These are phyloP conservation scores for Drosophila leonis DNA, from an alignment of 2,888 invertebrate species.

Conservation along the genomic window DNA sequence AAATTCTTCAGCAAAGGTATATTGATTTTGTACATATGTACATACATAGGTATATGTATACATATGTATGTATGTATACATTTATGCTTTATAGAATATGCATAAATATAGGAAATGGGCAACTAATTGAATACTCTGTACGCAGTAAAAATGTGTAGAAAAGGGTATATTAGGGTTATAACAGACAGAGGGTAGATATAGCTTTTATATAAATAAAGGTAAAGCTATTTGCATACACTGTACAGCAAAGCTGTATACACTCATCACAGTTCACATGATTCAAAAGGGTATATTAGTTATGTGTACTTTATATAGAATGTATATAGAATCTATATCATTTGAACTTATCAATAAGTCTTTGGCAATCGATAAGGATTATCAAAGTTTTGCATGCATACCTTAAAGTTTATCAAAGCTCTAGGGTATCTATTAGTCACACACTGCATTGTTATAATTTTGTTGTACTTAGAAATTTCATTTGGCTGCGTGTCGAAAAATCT, in stretches of 20 bases:
- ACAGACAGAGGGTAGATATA: not conserved
- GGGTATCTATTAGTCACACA: constrained; percentile 3
- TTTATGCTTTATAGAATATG: no score
- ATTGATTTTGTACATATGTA: no score
- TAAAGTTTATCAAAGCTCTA: not conserved
- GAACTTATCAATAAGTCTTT: not conserved
- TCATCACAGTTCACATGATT: not conserved
- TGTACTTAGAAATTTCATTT: constrained; percentile 54
- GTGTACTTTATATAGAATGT: not conserved
- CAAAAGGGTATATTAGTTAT: not conserved
- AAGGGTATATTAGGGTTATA: not conserved
- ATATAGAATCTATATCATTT: not conserved
- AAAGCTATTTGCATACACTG: no score
- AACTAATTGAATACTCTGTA: not conserved
- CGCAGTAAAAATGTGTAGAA: not conserved
- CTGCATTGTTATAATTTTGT: constrained; percentile 1
- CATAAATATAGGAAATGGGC: not conserved
- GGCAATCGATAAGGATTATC: not conserved
- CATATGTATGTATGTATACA: no score
- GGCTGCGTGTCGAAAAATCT: constrained; percentile 54
- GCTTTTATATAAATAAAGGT: not conserved
- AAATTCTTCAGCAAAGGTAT: not conserved
- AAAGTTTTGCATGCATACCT: not conserved
- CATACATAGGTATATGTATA: no score
- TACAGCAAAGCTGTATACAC: not conserved